These are phyloP conservation scores for Amaurobius ferox DNA, from an alignment of 2,888 invertebrate genomes.

Conservation along the genomic window DNA sequence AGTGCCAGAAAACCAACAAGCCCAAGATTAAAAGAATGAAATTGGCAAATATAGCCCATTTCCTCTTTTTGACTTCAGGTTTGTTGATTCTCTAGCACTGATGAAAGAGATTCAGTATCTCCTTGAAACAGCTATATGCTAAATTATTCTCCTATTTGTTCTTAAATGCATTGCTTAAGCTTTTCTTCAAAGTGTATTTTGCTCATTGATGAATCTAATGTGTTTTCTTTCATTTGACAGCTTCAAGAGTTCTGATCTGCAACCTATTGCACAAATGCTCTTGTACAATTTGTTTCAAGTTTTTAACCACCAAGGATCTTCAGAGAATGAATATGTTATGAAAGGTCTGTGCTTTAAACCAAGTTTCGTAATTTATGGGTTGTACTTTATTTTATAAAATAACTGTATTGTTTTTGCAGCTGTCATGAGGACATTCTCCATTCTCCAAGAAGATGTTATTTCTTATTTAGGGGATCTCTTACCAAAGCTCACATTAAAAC, in stretches of 20 bases:
- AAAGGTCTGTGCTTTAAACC: constrained; percentile 82
- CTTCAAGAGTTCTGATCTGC: constrained; percentile 79
- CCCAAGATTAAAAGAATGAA: too few species aligned
- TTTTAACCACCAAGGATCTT: constrained; percentile 85
- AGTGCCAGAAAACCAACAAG: too few species aligned
- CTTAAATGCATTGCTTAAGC: too few species aligned
- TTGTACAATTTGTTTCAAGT: constrained; percentile 87
- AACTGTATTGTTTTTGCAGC: constrained; percentile 80
- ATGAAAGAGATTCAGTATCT: too few species aligned
- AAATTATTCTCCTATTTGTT: too few species aligned
- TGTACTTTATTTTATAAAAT: not conserved
- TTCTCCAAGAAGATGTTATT: constrained; percentile 87
- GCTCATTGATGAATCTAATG: too few species aligned
- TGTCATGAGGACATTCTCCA: constrained; percentile 91
- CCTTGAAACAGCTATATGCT: too few species aligned
- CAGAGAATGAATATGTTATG: constrained; percentile 98
- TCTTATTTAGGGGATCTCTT: constrained; percentile 88
- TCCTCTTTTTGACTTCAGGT: too few species aligned
- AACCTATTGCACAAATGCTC: constrained; percentile 84
- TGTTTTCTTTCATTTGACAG: constrained; percentile 11
- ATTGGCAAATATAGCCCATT: too few species aligned
- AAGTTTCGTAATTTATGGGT: not conserved
- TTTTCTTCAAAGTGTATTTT: too few species aligned
- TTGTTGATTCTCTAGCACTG: too few species aligned
- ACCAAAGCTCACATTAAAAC: constrained; percentile 89